These are phyloP conservation scores for Tenthredo mesomela DNA, from an alignment of 2,888 invertebrate genomes.

Conservation along the genomic window DNA sequence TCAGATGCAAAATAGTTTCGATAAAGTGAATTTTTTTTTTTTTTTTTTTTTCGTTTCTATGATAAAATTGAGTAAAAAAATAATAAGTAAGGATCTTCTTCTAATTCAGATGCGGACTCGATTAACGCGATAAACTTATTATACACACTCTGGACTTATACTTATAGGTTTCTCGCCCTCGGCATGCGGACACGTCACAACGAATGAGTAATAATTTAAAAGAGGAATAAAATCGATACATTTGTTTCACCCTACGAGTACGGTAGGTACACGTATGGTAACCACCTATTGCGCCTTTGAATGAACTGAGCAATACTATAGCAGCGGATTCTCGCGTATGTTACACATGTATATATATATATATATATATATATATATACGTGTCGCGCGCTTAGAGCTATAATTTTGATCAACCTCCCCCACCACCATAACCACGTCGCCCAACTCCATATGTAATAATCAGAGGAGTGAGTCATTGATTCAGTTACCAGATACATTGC, in stretches of 20 bases:
- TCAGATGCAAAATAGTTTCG: not conserved
- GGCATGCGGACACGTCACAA: conserved; percentile 24
- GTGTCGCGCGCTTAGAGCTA: conserved; percentile 51
- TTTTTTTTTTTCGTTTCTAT: not conserved
- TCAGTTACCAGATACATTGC: conserved; percentile 64
- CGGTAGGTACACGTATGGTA: not conserved
- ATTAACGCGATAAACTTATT: not conserved
- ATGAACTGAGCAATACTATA: conserved; percentile 23
- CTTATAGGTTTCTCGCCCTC: not conserved
- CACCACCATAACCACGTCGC: conserved; percentile 53
- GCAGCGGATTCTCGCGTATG: not conserved
- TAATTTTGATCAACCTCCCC: conserved; percentile 57
- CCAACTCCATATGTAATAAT: conserved; percentile 66
- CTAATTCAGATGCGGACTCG: not conserved
- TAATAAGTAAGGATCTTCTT: not conserved
- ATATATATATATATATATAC: too few relatives aligned
- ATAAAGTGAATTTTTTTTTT: not conserved
- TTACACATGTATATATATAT: too few relatives aligned
- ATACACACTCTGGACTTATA: too few relatives aligned
- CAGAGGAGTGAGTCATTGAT: conserved; percentile 70
- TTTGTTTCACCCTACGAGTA: not conserved
- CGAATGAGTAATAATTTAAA: conserved; percentile 49
- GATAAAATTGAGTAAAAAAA: not conserved
- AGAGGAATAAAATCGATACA: conserved; percentile 46
- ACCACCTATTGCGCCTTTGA: conserved; percentile 29